Evolutionary conservation across 2,113 vertebrate species (phyloP).

Genomic region (Stictonetta naevosa): DNA sequence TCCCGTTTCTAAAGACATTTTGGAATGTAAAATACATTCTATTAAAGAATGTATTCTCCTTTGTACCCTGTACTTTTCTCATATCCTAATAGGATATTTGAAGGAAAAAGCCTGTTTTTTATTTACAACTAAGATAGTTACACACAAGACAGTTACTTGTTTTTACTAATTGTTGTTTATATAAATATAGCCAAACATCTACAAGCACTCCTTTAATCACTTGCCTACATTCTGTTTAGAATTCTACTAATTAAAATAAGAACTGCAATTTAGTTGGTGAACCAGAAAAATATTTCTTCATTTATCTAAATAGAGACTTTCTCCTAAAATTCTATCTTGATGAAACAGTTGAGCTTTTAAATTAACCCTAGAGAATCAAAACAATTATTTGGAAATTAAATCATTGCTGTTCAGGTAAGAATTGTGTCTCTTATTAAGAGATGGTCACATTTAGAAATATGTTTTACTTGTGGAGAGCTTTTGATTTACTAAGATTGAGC

Average conservation of each 20-base stretch:
- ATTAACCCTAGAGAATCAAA: neutral
- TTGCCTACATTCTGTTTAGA: neutral
- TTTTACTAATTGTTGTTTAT: neutral
- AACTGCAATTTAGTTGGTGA: neutral
- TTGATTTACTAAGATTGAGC: neutral
- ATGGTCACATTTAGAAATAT: neutral
- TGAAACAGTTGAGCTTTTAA: neutral
- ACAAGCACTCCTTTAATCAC: neutral
- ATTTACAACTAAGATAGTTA: neutral
- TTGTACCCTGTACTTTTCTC: neutral
- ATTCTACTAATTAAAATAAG: neutral
- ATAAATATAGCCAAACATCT: neutral
- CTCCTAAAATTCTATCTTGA: neutral
- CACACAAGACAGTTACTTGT: neutral
- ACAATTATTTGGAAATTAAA: neutral
- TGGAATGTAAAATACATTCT: neutral
- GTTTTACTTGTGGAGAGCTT: neutral
- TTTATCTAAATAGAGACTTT: neutral
- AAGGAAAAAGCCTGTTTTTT: neutral
- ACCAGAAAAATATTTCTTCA: neutral
- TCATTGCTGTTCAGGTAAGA: neutral
- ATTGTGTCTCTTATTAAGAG: neutral
- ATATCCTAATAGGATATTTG: fast-evolving
- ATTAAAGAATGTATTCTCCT: neutral
- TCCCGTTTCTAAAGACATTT: neutral